A percentile compares a stretch with the other conserved stretches of the same genome.
Evolutionary conservation across 2,888 invertebrate species (phyloP).

Genomic region (Drosophila flavopinicola): DNA sequence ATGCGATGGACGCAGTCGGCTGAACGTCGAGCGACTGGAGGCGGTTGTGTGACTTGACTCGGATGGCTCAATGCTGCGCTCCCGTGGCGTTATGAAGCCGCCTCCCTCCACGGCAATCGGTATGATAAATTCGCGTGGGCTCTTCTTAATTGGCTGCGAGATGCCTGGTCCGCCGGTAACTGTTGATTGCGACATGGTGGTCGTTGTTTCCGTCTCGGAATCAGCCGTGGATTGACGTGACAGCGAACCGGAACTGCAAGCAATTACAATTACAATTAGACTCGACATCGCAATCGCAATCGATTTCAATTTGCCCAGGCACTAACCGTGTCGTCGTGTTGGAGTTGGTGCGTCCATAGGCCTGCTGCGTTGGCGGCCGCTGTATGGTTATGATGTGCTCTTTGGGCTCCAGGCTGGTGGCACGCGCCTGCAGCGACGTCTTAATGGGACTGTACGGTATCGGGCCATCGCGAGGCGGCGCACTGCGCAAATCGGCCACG

Average conservation of each 20-base stretch:
- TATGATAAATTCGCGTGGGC: slow-evolving; percentile 95
- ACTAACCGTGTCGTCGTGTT: slow-evolving; percentile 82
- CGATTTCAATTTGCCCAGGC: neutral
- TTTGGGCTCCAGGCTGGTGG: slow-evolving; percentile 87
- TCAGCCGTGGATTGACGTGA: slow-evolving; percentile 88
- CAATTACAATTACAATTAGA: neutral
- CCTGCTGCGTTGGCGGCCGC: slow-evolving; percentile 83
- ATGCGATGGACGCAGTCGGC: slow-evolving; percentile 85
- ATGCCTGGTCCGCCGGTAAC: slow-evolving; percentile 74
- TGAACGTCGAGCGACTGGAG: slow-evolving; percentile 85
- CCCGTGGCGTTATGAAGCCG: slow-evolving; percentile 88
- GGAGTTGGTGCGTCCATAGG: slow-evolving; percentile 82
- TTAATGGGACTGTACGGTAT: slow-evolving; percentile 83
- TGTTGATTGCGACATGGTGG: slow-evolving; percentile 87
- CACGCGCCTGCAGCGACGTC: slow-evolving; percentile 84
- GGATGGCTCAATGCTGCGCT: slow-evolving; percentile 90
- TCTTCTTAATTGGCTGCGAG: slow-evolving; percentile 92
- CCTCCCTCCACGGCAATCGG: slow-evolving; percentile 97
- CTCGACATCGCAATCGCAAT: neutral
- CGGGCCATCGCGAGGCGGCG: slow-evolving; percentile 83
- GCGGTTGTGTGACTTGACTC: slow-evolving; percentile 87
- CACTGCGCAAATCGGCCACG: slow-evolving; percentile 84
- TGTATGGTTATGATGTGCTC: slow-evolving; percentile 90
- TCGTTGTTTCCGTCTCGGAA: slow-evolving; percentile 88
- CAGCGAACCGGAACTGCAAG: slow-evolving; percentile 80